These are phyloP conservation scores for Gambusia yucatana DNA, from an alignment of 2,797 vertebrate species.

Conservation along the genomic window DNA sequence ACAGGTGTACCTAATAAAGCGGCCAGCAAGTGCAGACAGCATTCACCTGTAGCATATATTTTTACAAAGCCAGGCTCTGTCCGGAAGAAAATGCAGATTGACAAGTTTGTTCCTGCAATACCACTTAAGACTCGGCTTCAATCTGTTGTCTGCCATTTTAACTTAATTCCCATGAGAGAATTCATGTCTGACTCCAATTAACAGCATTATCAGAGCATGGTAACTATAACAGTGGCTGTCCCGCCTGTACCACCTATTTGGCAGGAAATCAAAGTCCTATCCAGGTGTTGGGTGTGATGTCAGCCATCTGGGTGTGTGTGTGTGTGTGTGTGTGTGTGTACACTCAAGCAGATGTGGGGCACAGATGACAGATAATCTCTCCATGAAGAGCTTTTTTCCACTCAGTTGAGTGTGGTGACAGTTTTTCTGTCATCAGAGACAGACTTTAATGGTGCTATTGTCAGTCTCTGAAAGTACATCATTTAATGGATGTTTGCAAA, in stretches of 20 bases:
- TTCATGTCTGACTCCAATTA: slow-evolving; percentile 51
- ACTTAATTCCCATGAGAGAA: slow-evolving; percentile 45
- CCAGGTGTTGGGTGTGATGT: slow-evolving; percentile 76
- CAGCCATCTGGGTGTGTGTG: slow-evolving; percentile 73
- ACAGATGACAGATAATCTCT: slow-evolving; percentile 73
- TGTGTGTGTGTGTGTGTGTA: slow-evolving; percentile 62
- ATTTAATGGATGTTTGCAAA: slow-evolving; percentile 15
- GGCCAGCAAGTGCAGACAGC: background rate
- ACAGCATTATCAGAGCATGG: slow-evolving; percentile 68
- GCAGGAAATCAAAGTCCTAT: slow-evolving; percentile 77
- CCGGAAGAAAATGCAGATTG: background rate
- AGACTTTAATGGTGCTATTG: slow-evolving; percentile 48
- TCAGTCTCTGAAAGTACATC: slow-evolving; percentile 33
- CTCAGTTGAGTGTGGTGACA: slow-evolving; percentile 42
- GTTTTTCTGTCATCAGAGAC: slow-evolving; percentile 50
- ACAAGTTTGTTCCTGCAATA: background rate
- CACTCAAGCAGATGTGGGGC: slow-evolving; percentile 74
- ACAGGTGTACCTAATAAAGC: background rate
- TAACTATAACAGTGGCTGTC: slow-evolving; percentile 65
- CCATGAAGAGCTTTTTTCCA: slow-evolving; percentile 58
- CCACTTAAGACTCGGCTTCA: slow-evolving; percentile 23
- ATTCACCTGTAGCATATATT: background rate
- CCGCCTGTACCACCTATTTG: slow-evolving; percentile 72
- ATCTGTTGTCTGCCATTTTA: slow-evolving; percentile 33
- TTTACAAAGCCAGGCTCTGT: background rate